Percentiles rank a stretch among this genome's conserved stretches.
These are phyloP conservation scores for Tinea pellionella DNA, from an alignment of 2,888 invertebrate genomes.

Conservation along the genomic window DNA sequence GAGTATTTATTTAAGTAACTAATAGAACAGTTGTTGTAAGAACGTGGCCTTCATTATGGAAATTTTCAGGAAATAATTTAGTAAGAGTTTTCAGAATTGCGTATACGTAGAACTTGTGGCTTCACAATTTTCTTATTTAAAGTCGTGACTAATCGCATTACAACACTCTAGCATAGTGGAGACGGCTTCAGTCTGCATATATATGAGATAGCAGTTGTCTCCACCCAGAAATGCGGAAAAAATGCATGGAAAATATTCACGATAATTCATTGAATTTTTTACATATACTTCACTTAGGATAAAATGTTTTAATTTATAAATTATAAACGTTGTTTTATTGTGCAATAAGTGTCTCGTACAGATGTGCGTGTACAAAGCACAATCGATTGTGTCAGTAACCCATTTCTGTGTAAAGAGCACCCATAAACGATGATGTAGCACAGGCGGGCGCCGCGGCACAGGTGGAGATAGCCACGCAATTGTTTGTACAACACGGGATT, in stretches of 20 bases:
- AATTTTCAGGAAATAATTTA: background rate
- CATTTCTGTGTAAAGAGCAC: background rate
- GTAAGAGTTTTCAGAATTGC: background rate
- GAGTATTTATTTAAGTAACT: conserved; percentile 7
- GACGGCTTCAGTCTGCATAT: too few relatives aligned
- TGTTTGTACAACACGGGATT: conserved; percentile 60
- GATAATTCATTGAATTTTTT: too few relatives aligned
- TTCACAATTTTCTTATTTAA: too few relatives aligned
- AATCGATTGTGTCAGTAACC: background rate
- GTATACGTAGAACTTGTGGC: too few relatives aligned
- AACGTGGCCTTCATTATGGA: conserved; percentile 9
- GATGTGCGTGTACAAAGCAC: background rate
- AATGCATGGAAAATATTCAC: too few relatives aligned
- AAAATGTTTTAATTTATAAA: too few relatives aligned
- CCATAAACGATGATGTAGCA: conserved; percentile 7
- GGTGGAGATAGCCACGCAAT: conserved; percentile 18
- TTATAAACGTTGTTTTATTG: too few relatives aligned
- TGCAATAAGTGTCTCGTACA: background rate
- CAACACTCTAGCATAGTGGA: too few relatives aligned
- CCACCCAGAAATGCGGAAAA: too few relatives aligned
- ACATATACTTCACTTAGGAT: too few relatives aligned
- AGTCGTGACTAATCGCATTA: too few relatives aligned
- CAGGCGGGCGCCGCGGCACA: background rate
- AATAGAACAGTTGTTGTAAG: conserved; percentile 7
- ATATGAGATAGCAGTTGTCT: too few relatives aligned